Evolutionary conservation across 2,888 invertebrate species (phyloP), one percentile per base, ranked within the genome.

Genomic region (Notodonta dromedarius): DNA sequence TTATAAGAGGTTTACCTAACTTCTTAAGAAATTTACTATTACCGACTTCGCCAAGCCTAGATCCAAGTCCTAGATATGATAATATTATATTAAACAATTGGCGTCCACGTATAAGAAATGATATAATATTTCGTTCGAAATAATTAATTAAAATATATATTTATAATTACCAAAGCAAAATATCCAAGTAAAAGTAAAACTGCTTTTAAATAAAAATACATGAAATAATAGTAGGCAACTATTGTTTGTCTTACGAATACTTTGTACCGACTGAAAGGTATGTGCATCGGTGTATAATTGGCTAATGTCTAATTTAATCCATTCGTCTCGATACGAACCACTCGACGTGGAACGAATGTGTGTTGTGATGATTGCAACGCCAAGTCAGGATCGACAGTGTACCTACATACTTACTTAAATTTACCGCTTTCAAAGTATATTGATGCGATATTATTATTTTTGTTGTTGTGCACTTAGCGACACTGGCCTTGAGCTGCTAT

Each of bases 161-260:
- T 14, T 14, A n/a, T 40, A 40, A 42, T 56, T 56, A 56, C 56
- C 56, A 44, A 32, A 5, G 32, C 13, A 56, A 44, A 56, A 56
- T 56, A 56, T 56, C 42, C 56, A 56, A 56, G 32, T 5, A 24
- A 12, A 24, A 24, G 6, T 13, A 56, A 5, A 32, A 56, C 42
- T 24, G 5, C 44, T 44, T 56, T 9, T 44, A 56, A 44, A 56
- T 42, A 46, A 56, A 56, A 56, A 42, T 56, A 42, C 56, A 56
- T 56, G 13, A n/a, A 8, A 5, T 11, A 13, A 44, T 14, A 40
- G 9, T 40, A 35, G 4, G 24, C 2, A 24, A 24, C 32, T 52
- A 14, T 52, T 32, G 32, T 24, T 32, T 52, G 24, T 52, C 52
- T 11, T 4, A 16, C 11, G 16, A 16, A 11, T 4, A 16, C 16